Percentiles rank a stretch among this genome's conserved stretches.
Evolutionary conservation across 2,888 invertebrate genomes (phyloP).

Genomic region (Amphiduros pacificus): DNA sequence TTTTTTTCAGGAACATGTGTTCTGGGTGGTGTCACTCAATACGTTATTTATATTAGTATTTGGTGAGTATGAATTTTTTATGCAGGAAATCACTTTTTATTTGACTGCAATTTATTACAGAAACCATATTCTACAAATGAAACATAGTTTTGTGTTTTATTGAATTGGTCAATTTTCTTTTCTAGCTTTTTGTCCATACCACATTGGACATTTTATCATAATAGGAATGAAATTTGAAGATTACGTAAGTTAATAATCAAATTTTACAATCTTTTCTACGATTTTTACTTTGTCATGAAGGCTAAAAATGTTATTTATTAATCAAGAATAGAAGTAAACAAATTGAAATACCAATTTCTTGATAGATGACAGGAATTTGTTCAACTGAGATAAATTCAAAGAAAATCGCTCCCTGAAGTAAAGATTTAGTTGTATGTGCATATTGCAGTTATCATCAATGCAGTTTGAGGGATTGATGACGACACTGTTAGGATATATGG

Average conservation of each 20-base stretch:
- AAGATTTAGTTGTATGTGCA: conserved; percentile 6
- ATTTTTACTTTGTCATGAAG: too few species aligned
- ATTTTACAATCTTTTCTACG: too few species aligned
- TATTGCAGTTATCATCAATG: conserved; percentile 69
- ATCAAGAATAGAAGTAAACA: too few species aligned
- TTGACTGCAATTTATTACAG: neutral
- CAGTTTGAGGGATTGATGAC: conserved; percentile 93
- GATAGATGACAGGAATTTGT: too few species aligned
- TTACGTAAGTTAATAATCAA: conserved; percentile 48
- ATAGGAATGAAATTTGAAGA: conserved; percentile 72
- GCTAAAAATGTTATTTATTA: too few species aligned
- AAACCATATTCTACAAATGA: neutral
- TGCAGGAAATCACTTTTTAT: neutral
- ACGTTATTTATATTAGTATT: conserved; percentile 95
- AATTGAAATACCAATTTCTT: too few species aligned
- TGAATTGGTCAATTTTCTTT: too few species aligned
- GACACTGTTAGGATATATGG: conserved; percentile 89
- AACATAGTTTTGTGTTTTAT: neutral
- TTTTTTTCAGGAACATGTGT: conserved; percentile 80
- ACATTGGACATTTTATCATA: conserved; percentile 86
- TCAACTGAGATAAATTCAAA: too few species aligned
- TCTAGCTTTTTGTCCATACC: conserved; percentile 90
- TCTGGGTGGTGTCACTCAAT: conserved; percentile 97
- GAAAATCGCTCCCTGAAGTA: neutral
- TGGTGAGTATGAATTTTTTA: conserved; percentile 59